Base-by-base conservation (phyloP, 2,113 vertebrate genomes). In the Cyprinus carpio region DNA sequence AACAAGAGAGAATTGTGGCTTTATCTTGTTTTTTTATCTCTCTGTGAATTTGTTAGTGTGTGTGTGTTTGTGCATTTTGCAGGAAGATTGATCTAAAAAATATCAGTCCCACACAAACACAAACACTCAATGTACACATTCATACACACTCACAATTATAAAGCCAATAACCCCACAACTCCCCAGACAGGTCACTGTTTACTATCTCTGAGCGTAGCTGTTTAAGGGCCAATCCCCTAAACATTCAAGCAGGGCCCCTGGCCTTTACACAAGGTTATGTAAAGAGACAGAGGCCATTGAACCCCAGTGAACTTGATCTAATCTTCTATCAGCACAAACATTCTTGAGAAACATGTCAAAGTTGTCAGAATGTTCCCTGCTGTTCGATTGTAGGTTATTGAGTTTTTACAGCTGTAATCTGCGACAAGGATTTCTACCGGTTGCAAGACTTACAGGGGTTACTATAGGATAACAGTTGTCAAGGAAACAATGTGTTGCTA, bases 391-490 rank as follows among this genome's bases (percentile, higher is more conserved):
- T 58, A 83, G 76, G 31, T 81, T 49, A 69, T 34, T 71, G 60
- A n/a, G 8, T 20, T 77, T 46, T 31, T 34, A 77, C 29, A 12
- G 13, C 79, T 85, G 58, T 72, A 62, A 71, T 72, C 60, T 29
- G 62, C 5, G 20, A 54, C 40, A 75, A 25, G 29, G 51, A 75
- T 75, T 84, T 23, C 25, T 76, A 16, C 51, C 25, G 1, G 82
- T 84, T 43, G 43, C 82, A 34, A 76, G 37, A 65, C 46, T 6
- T 65, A 20, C 82, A 69, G 54, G 75, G 69, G 49, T 84, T 87
- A 84, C 79, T 76, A 76, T 27, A 84, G 77, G 86, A 67, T 81
- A 81, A 64, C 27, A 54, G 83, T 84, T 69, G 71, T 81, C 86
- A 85, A 25, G 71, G 78, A 74, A 81, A 85, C 78, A 71, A 49